Evolutionary conservation across 2,113 vertebrate genomes (phyloP), one percentile per base, ranked within the genome.

Genomic region (Neotoma lepida): DNA sequence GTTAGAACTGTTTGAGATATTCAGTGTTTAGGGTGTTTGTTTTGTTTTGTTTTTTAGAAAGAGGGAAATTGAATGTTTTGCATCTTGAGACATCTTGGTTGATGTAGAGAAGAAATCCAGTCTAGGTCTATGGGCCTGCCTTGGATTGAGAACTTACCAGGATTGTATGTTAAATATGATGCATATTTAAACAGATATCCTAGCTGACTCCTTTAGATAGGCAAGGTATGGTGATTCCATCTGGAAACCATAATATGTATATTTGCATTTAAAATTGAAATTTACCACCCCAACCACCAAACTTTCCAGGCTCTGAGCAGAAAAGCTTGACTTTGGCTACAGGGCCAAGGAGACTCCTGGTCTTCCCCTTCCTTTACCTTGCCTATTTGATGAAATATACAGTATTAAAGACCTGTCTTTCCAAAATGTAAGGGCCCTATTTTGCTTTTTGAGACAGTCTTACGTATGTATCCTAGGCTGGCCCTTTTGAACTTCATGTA

Each of bases 281-380:
- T 87, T 95, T 96, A 56, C 91, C 87, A 73, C 80, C 51, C 74
- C 87, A 95, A 64, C 90, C 28, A n/a, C 94, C 81, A 87, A 93
- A 93, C 86, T 95, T 95, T 87, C 73, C 94, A 94, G 64, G 33
- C 76, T 84, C 3, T 80, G 64, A 94, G 77, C 49, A 89, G 86
- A 78, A 33, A 84, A 33, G 35, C 46, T 91, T 94, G 85, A 82
- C 63, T 94, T 97, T 93, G 82, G 86, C 92, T 58, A 63, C 30
- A 82, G 54, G 81, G 22, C 86, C 3, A 28, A 68, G 63, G 20
- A 80, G 70, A 56, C 46, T 39, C 74, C 86, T 84, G 41, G 22
- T 12, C 12, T 87, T 81, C 74, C 41, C 39, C 89, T 41, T 46
- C 22, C 14, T 87, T 87, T 74, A 28, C 51, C 89, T 39, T 41